Conservation (phyloP, 1,140 invertebrate species). For the Hestina assimilis region DNA sequence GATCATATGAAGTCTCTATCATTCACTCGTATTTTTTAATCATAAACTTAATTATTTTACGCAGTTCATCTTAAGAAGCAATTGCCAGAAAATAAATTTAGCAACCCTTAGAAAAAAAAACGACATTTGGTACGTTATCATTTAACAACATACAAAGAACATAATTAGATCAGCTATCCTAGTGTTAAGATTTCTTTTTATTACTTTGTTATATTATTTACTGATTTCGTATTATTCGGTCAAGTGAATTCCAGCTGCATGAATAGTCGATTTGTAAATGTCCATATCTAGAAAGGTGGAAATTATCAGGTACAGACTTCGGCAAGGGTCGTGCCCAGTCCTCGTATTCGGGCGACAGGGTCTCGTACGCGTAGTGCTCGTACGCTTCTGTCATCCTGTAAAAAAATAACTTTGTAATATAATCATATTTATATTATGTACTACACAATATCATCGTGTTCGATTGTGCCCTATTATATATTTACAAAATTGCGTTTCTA, state of each 20-base stretch:
- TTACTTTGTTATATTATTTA: constrained; percentile 16
- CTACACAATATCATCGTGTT: too few species aligned
- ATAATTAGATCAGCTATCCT: not conserved
- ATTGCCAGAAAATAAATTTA: too few species aligned
- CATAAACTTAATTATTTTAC: too few species aligned
- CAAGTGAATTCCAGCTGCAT: constrained; percentile 84
- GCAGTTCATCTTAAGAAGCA: too few species aligned
- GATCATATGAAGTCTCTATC: too few species aligned
- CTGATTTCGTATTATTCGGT: constrained; percentile 81
- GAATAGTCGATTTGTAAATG: constrained; percentile 87
- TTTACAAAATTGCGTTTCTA: too few species aligned
- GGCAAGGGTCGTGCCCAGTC: constrained; percentile 67
- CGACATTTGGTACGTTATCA: too few species aligned
- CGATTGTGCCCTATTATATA: too few species aligned
- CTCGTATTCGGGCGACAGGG: constrained; percentile 63
- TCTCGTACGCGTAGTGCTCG: constrained; percentile 70
- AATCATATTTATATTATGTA: too few species aligned
- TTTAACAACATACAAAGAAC: too few species aligned
- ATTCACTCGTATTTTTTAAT: too few species aligned
- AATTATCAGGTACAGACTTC: constrained; percentile 77
- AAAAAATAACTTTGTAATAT: constrained; percentile 33
- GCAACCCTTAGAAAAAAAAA: too few species aligned
- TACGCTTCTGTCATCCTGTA: constrained; percentile 67
- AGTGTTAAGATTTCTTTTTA: not conserved
- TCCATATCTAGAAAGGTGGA: constrained; percentile 83